Base-by-base conservation (phyloP, 2,797 vertebrate species). In the Streptopelia turtur region DNA sequence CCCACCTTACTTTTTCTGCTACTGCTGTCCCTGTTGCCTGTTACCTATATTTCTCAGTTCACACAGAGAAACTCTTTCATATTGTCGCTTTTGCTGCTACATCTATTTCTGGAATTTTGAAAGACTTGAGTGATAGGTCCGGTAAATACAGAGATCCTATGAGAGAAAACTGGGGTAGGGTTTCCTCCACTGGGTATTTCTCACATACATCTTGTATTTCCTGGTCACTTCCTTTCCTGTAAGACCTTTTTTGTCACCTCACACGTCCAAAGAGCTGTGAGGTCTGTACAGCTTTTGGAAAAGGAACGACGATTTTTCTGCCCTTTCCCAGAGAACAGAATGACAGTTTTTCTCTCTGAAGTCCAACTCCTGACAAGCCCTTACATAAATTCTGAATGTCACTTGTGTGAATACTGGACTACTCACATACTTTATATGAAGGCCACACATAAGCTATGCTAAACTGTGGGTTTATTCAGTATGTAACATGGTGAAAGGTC, bases 51-150 rank as follows among this genome's bases (percentile, higher is more conserved):
- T 93, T 75, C 61, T 88, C 33, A 14, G 27, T 27, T 89, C 14
- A 30, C 0, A 0, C 16, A 23, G 28, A 83, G 30, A 49, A 3
- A 59, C 5, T 10, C 7, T 71, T 87, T 25, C 11, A 5, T 59
- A 1, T 43, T 37, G 15, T 83, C 81, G 50, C 13, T 81, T 61
- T 52, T 61, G 45, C 10, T 82, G 24, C 31, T 53, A 4, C 11
- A 7, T 60, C 41, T 86, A 6, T 66, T 77, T 49, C 66, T 77
- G 52, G 45, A 39, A 27, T 66, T 94, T 56, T 63, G 45, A 49
- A 81, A 33, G n/a, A 9, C 11, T 27, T 10, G 20, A 85, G 35
- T 59, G 10, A 4, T 45, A 76, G 7, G 31, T 71, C 45, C 1
- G 2, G 28, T 70, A 72, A 81, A 23, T 28, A 39, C 24, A 33